Evolutionary conservation across 2,888 invertebrate genomes (phyloP).

Genomic region (Epistrophe grossulariae): DNA sequence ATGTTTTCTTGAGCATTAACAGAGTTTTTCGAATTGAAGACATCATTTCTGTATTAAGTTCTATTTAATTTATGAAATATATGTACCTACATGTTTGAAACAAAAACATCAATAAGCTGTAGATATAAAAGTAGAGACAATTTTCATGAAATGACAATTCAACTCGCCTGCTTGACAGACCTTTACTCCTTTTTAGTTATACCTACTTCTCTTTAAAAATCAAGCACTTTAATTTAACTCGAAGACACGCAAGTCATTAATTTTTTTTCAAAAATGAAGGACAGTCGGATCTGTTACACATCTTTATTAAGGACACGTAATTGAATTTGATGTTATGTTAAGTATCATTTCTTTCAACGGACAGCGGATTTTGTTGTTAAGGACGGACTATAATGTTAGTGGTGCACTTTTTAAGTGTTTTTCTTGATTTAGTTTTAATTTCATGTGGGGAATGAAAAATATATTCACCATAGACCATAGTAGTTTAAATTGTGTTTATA

Average conservation of each 20-base stretch:
- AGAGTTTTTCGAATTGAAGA: too few species aligned
- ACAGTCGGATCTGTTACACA: neutral
- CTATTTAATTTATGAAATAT: too few species aligned
- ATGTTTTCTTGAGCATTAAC: too few species aligned
- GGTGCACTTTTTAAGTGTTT: neutral
- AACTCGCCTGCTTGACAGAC: neutral
- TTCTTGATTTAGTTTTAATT: conserved; percentile 10
- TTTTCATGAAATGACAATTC: neutral
- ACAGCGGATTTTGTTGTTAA: neutral
- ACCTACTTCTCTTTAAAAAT: neutral
- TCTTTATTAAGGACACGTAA: neutral
- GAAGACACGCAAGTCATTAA: neutral
- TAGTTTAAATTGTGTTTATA: neutral
- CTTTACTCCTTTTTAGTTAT: neutral
- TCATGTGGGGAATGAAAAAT: neutral
- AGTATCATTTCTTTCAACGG: neutral
- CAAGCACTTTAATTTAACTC: neutral
- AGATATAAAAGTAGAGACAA: too few species aligned
- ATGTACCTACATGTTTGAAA: too few species aligned
- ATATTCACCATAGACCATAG: conserved; percentile 31
- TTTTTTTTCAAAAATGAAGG: neutral
- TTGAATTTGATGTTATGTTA: neutral
- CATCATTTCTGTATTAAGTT: too few species aligned
- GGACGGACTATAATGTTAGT: neutral
- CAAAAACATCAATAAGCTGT: too few species aligned